Base-by-base conservation (phyloP, 1,140 invertebrate species). In the Ditylenchus dipsaci region DNA sequence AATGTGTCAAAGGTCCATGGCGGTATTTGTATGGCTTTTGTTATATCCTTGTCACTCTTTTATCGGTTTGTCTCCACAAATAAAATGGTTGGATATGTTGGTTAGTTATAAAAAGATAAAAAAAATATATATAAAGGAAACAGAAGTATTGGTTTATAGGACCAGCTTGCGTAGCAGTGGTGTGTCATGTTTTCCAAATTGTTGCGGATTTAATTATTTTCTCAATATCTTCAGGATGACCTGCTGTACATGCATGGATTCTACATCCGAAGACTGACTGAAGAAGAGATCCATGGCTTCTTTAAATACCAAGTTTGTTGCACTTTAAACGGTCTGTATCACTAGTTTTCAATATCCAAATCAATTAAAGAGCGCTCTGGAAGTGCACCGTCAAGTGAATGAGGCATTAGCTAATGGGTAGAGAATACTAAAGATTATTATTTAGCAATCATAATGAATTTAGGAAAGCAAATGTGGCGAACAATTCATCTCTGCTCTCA, bases 91-190 rank as follows among this genome's bases (percentile, higher is more conserved):
- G n/a, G n/a, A n/a, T n/a, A n/a, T n/a, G n/a, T n/a, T n/a, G n/a
- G n/a, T n/a, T n/a, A n/a, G n/a, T n/a, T n/a, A n/a, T n/a, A n/a
- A n/a, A n/a, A n/a, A n/a, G n/a, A n/a, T n/a, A n/a, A n/a, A n/a
- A n/a, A n/a, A n/a, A n/a, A n/a, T n/a, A n/a, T n/a, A n/a, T n/a
- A n/a, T n/a, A n/a, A n/a, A n/a, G n/a, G n/a, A n/a, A n/a, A n/a
- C n/a, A n/a, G n/a, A n/a, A n/a, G n/a, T n/a, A n/a, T n/a, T n/a
- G n/a, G n/a, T n/a, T n/a, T n/a, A n/a, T 71, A 13, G 68, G 68
- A 23, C 68, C 68, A 29, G 65, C 68, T 17, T 69, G 68, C 23
- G 68, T 60, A 19, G 68, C 72, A 29, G 68, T 69, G 23, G 67
- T 68, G 33, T 72, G 68, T 68, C 8, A 67, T 53, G 3, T 53